Conservation (phyloP, 2,797 vertebrate species). For the Australoheros facetus region DNA sequence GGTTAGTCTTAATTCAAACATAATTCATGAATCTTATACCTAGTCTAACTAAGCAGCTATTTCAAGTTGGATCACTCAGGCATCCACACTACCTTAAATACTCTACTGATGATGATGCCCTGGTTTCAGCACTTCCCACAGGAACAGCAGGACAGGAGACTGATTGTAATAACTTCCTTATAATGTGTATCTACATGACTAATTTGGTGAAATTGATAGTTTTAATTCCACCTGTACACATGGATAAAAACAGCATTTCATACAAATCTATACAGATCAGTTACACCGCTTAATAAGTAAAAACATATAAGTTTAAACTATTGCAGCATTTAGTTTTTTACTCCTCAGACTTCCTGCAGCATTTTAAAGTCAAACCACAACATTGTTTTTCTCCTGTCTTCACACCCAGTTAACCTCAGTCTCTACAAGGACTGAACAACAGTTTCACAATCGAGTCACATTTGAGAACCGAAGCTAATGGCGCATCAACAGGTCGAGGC, state of each 20-base stretch:
- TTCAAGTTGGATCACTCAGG: too few species aligned
- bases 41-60: fast-evolving
- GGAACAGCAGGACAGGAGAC: background rate
- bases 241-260: background rate
- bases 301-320: background rate
- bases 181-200: too few species aligned
- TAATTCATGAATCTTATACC: background rate
- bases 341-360: background rate
- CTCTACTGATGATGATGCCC: background rate
- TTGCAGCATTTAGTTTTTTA: background rate
- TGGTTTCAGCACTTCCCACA: fast-evolving
- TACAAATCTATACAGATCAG: background rate
- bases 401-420: constrained; percentile 26
- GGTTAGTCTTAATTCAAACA: background rate
- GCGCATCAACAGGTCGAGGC: constrained; percentile 51
- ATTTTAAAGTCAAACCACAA: background rate
- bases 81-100: too few species aligned
- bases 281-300: background rate
- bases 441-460: constrained; percentile 7
- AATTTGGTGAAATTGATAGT: fast-evolving
- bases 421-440: constrained; percentile 17
- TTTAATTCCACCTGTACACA: background rate
- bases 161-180: background rate
- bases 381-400: constrained; percentile 10
- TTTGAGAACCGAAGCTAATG: constrained; percentile 39